Evolutionary conservation across 1,140 invertebrate species (phyloP).

Genomic region (Caerostris darwini): DNA sequence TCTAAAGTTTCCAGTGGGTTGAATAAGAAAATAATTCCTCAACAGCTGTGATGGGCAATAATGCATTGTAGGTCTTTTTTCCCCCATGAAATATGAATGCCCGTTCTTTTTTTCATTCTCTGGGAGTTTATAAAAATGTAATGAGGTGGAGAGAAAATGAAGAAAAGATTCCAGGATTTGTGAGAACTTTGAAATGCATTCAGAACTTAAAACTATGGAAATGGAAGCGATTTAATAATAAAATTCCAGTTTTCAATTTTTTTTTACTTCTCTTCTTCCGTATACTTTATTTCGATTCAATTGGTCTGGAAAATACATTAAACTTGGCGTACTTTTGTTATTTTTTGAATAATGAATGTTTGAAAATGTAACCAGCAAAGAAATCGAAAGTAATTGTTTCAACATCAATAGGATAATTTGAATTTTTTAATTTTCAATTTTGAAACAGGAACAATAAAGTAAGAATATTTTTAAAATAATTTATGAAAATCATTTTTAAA

Average conservation of each 20-base stretch:
- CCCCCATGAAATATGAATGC: not conserved
- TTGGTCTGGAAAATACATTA: not conserved
- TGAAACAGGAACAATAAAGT: not conserved
- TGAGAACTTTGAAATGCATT: constrained; percentile 2
- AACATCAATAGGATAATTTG: not conserved
- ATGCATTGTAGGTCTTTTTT: not conserved
- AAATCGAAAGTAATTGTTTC: not conserved
- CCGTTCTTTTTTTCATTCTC: not conserved
- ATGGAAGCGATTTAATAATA: constrained; percentile 1
- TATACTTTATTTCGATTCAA: not conserved
- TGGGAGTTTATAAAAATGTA: not conserved
- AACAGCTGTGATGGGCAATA: constrained; percentile 10
- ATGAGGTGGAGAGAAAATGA: constrained; percentile 2
- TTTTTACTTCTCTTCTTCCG: not conserved
- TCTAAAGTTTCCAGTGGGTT: not conserved
- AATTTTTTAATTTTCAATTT: not conserved
- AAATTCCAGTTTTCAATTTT: not conserved
- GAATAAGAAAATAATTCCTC: constrained; percentile 13
- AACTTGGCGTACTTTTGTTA: not conserved
- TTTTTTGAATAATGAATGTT: not conserved
- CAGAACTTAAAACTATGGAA: constrained; percentile 17
- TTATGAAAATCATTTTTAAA: no score
- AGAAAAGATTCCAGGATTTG: not conserved
- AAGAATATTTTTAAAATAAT: not conserved
- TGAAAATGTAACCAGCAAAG: not conserved